Conservation (phyloP, 2,797 vertebrate genomes). For the Oreortyx pictus region DNA sequence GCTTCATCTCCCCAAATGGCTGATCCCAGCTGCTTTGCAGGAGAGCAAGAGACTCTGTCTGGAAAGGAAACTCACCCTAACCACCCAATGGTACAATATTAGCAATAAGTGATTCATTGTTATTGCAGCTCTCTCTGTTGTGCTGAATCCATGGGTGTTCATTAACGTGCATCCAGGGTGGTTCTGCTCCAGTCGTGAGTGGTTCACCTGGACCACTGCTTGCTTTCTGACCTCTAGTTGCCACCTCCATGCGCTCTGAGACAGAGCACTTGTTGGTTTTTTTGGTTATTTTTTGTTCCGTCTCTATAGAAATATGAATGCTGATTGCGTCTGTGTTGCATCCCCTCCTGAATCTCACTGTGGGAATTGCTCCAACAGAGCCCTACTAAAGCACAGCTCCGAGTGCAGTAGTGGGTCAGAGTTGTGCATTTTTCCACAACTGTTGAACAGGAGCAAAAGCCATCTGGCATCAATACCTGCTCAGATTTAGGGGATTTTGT, state of each 20-base stretch:
- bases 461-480: neutral
- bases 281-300: neutral
- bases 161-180: neutral
- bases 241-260: neutral
- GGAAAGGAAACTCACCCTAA: conserved; percentile 10
- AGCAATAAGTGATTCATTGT: neutral
- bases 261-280: neutral
- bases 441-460: neutral
- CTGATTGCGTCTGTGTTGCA: neutral
- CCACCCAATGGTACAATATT: conserved; percentile 22
- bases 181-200: neutral
- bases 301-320: neutral
- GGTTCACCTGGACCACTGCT: neutral
- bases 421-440: neutral
- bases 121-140: neutral
- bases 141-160: neutral
- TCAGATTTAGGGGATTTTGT: neutral
- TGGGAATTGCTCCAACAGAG: neutral
- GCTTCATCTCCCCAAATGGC: neutral
- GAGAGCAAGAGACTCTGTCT: neutral
- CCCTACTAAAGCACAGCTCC: neutral
- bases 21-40: conserved; percentile 3
- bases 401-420: accelerated
- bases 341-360: neutral
- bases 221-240: neutral